phyloP scores from a whole-genome alignment of 1,140 invertebrate species.

The Euschistus heros region DNA sequence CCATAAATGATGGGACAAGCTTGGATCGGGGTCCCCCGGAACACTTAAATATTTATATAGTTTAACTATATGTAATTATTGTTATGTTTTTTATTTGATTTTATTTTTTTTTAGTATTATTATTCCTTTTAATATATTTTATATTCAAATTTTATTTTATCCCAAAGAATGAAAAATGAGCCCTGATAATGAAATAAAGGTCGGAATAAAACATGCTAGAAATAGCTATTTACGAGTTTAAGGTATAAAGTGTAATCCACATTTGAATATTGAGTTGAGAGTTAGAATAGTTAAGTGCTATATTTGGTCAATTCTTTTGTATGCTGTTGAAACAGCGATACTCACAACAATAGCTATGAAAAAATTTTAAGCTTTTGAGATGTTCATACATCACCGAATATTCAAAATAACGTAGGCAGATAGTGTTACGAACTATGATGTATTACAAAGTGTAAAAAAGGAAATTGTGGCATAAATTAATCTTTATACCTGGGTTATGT shows the following conservation, averaged over 20 bases:
- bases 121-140: no score
- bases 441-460: neutral
- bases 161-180: neutral
- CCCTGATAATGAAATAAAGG: neutral
- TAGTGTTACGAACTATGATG: neutral
- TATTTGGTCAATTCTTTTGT: neutral
- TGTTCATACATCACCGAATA: no score
- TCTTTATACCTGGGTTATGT: neutral
- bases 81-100: no score
- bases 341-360: neutral
- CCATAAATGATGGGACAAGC: no score
- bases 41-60: no score
- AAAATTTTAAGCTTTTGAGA: no score
- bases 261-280: neutral
- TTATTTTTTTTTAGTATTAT: no score
- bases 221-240: neutral
- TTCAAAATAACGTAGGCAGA: no score
- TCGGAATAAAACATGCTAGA: neutral
- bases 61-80: no score
- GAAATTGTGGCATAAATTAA: neutral
- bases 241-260: neutral
- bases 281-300: neutral
- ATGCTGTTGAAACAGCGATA: neutral
- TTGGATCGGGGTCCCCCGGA: no score
- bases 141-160: no score